phyloP scores from a whole-genome alignment of 2,888 invertebrate species.

The Lepidochrysops patricia region DNA sequence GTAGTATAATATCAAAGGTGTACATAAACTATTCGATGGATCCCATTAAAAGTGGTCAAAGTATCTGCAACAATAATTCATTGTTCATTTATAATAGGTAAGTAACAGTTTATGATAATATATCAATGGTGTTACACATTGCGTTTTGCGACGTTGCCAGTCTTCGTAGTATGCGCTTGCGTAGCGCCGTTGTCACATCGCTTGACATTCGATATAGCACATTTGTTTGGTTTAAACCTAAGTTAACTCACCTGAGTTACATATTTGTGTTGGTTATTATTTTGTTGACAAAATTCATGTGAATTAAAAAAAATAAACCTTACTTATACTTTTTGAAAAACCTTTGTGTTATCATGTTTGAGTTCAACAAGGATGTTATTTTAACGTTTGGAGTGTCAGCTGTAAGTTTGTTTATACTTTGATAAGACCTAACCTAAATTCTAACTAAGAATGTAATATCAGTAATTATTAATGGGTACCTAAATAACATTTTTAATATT shows the following conservation, averaged over 20 bases:
- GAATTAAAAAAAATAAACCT: neutral
- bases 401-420: conserved; percentile 13
- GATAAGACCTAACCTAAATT: neutral
- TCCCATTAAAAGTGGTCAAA: neutral
- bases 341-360: conserved; percentile 15
- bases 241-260: conserved; percentile 1
- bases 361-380: conserved; percentile 14
- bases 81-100: too few species aligned
- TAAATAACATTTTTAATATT: too few species aligned
- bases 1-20: too few species aligned
- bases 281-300: neutral
- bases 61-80: neutral
- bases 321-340: too few species aligned
- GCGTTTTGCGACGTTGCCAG: conserved; percentile 19
- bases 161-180: conserved; percentile 12
- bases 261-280: neutral
- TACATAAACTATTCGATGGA: too few species aligned
- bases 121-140: neutral
- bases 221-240: neutral
- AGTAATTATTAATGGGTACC: too few species aligned
- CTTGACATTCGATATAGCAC: neutral
- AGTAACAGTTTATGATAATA: too few species aligned
- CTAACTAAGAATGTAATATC: too few species aligned
- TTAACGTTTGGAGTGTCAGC: conserved; percentile 19
- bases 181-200: conserved; percentile 8